phyloP scores from a whole-genome alignment of 2,888 invertebrate genomes.

The Hedya salicella region DNA sequence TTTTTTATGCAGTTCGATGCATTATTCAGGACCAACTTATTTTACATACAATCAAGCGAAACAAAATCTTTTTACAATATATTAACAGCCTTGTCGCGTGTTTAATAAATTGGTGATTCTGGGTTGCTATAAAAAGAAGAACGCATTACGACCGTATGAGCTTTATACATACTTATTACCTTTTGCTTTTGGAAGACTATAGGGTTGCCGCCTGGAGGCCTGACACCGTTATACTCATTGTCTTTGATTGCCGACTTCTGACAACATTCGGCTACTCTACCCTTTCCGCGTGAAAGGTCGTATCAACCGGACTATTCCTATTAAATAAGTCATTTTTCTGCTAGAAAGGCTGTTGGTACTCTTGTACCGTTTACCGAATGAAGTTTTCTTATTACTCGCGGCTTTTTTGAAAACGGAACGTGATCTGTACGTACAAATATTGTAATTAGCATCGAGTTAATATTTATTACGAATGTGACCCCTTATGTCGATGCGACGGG shows the following conservation, averaged over 20 bases:
- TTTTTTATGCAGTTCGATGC: constrained; percentile 65
- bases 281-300: not conserved
- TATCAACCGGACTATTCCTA: not conserved
- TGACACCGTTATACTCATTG: constrained; percentile 68
- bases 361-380: constrained; percentile 77
- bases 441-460: constrained; percentile 22
- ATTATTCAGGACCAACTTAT: constrained; percentile 54
- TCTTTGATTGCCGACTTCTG: constrained; percentile 44
- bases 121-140: not conserved
- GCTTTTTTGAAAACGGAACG: constrained; percentile 64
- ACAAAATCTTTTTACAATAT: not conserved
- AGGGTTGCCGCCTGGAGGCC: constrained; percentile 58
- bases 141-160: not conserved
- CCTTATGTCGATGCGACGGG: not conserved
- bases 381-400: constrained; percentile 73
- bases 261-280: constrained; percentile 35
- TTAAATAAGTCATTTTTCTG: not conserved
- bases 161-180: not conserved
- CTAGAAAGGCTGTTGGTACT: constrained; percentile 18
- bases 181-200: not conserved
- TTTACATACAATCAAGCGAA: constrained; percentile 1
- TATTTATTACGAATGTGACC: constrained; percentile 26
- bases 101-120: constrained; percentile 1
- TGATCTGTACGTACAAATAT: constrained; percentile 51
- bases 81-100: not conserved